Conservation (phyloP, 2,888 invertebrate species). For the Hedya salicella region DNA sequence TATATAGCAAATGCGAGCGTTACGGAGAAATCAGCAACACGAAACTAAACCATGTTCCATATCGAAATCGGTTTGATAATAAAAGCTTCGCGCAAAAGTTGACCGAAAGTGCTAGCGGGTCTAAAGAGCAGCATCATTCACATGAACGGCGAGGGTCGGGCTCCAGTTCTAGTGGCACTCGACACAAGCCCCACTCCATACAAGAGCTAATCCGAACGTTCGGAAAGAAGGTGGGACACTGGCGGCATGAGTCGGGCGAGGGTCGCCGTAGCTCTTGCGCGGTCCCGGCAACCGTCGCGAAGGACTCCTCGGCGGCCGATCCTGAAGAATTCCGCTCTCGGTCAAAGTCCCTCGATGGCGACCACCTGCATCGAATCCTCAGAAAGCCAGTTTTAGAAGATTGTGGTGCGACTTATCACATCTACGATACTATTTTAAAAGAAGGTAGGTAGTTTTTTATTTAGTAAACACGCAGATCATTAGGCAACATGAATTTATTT, state of each 20-base stretch:
- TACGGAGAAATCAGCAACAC: slow-evolving; percentile 79
- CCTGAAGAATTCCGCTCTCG: slow-evolving; percentile 89
- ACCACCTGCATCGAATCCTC: slow-evolving; percentile 70
- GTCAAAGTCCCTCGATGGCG: slow-evolving; percentile 91
- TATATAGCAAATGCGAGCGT: slow-evolving; percentile 78
- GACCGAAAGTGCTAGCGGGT: slow-evolving; percentile 59
- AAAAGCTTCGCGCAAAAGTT: slow-evolving; percentile 78
- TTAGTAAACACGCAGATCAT: not conserved
- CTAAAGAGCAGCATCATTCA: slow-evolving; percentile 55
- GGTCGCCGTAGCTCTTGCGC: slow-evolving; percentile 76
- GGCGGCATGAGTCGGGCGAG: slow-evolving; percentile 86
- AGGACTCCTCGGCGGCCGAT: slow-evolving; percentile 74
- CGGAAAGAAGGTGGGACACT: slow-evolving; percentile 90
- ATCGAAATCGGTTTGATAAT: slow-evolving; percentile 69
- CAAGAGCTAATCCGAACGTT: slow-evolving; percentile 91
- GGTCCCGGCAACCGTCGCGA: slow-evolving; percentile 76
- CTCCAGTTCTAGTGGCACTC: slow-evolving; percentile 66
- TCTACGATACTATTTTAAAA: slow-evolving; percentile 90
- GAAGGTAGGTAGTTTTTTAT: slow-evolving; percentile 66
- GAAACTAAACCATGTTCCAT: slow-evolving; percentile 62
- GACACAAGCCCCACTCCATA: slow-evolving; percentile 88
- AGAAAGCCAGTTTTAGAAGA: slow-evolving; percentile 86
- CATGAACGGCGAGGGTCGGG: slow-evolving; percentile 72
- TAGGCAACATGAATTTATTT: too few species aligned
- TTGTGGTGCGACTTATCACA: slow-evolving; percentile 92